These are phyloP conservation scores for Cynopterus sphinx DNA, from an alignment of 2,797 vertebrate species.

Conservation along the genomic window DNA sequence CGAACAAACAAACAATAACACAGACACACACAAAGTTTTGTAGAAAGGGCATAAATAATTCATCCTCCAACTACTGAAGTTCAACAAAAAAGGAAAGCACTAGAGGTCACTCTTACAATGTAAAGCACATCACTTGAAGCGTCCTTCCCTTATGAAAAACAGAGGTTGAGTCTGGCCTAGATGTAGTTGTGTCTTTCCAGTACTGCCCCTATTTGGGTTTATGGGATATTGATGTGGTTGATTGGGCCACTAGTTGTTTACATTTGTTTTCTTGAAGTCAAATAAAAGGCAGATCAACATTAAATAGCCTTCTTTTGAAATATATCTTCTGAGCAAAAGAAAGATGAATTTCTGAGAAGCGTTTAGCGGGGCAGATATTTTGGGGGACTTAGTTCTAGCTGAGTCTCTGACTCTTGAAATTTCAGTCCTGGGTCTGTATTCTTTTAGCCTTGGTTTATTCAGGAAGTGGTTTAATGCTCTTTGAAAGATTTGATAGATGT, in stretches of 20 bases:
- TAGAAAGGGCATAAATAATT: slow-evolving; percentile 47
- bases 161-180: slow-evolving; percentile 20
- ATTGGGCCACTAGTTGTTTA: neutral
- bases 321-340: neutral
- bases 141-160: slow-evolving; percentile 43
- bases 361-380: neutral
- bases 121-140: slow-evolving; percentile 61
- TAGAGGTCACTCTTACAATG: slow-evolving; percentile 89
- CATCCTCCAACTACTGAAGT: slow-evolving; percentile 59
- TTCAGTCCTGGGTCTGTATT: neutral
- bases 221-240: neutral
- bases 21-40: slow-evolving; percentile 47
- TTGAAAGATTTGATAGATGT: neutral
- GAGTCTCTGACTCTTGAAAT: neutral
- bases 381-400: neutral
- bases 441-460: neutral
- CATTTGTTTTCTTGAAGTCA: neutral
- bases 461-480: neutral
- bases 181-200: neutral
- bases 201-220: neutral
- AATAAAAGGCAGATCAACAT: neutral
- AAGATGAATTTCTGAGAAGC: neutral
- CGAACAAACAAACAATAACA: neutral
- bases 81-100: slow-evolving; percentile 79
- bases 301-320: neutral